Evolutionary conservation across 2,113 vertebrate genomes (phyloP), one percentile per base, ranked within the genome.

Genomic region (Cardinalis cardinalis): DNA sequence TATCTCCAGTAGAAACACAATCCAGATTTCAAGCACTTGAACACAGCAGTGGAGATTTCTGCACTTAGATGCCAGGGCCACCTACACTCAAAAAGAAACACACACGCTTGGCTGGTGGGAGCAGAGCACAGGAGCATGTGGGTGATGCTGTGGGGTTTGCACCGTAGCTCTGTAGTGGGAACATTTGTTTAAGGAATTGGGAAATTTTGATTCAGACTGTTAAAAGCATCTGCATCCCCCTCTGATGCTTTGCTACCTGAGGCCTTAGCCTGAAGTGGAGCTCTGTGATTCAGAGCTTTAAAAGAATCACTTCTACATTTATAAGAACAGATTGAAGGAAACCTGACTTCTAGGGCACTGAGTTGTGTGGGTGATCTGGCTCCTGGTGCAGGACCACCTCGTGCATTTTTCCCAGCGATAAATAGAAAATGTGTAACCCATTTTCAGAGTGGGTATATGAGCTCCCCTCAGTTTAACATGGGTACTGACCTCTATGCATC

Each of bases 61-160:
- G 53, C 63, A 77, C 56, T 88, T 34, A 31, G 26, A 79, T 55
- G 49, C 36, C 84, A 87, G 40, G 77, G 61, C 28, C 46, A 46
- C 53, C 26, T 79, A 46, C 36, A 44, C n/a, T 84, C 53, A 53
- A 60, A 72, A 61, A 60, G 61, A 74, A 90, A 74, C 4, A 15
- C 53, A 49, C 0, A 0, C 7, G 49, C 64, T 52, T 85, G 72
- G 60, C 44, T 75, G 65, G 31, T 51, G 31, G 36, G 36, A 81
- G 52, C 0, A 2, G 76, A 84, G 59, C 44, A 64, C 0, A 0
- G 24, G 24, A 72, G 29, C 32, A 28, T 0, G 6, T 2, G 5
- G 48, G 23, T 32, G 68, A 65, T 1, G 2, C 28, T 68, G 34
- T 2, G 4, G 52, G 31, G 25, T 52, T 87, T 71, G 59, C 60